Conservation (phyloP, 2,888 invertebrate species). For the Spodoptera littoralis region DNA sequence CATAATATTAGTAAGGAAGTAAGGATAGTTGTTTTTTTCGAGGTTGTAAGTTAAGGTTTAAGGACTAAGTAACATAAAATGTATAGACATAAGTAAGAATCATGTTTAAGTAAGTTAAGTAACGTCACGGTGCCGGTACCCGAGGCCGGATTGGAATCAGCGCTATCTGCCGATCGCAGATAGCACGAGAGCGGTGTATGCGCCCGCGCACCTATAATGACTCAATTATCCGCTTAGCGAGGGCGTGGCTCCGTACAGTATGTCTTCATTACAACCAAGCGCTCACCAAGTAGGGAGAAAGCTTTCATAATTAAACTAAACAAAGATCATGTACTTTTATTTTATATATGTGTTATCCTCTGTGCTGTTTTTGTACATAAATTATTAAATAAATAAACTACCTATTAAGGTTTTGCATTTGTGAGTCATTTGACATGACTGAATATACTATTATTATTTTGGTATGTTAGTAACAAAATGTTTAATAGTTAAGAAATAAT, state of each 20-base stretch:
- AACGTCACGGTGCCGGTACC: slow-evolving; percentile 59
- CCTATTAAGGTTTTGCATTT: not conserved
- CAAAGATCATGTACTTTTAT: too few relatives aligned
- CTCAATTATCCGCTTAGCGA: slow-evolving; percentile 89
- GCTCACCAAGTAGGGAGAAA: slow-evolving; percentile 61
- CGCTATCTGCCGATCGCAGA: slow-evolving; percentile 75
- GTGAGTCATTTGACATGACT: not conserved
- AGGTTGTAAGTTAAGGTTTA: too few relatives aligned
- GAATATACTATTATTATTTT: too few relatives aligned
- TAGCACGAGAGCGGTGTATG: slow-evolving; percentile 69
- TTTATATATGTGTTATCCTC: too few relatives aligned
- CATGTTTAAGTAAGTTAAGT: slow-evolving; percentile 29
- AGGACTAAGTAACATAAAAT: too few relatives aligned
- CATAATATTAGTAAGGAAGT: too few relatives aligned
- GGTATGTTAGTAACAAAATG: too few relatives aligned
- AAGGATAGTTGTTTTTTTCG: too few relatives aligned
- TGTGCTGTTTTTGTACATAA: too few relatives aligned
- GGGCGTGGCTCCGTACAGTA: slow-evolving; percentile 81
- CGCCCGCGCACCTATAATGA: slow-evolving; percentile 86
- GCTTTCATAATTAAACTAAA: slow-evolving; percentile 23
- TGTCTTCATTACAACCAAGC: slow-evolving; percentile 83
- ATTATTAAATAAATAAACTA: too few relatives aligned
- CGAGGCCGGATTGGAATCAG: slow-evolving; percentile 72
- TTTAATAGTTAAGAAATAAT: too few relatives aligned
- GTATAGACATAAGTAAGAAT: slow-evolving; percentile 15